Conservation (phyloP, 2,888 invertebrate genomes). For the Brachypalpus laphriformis region DNA sequence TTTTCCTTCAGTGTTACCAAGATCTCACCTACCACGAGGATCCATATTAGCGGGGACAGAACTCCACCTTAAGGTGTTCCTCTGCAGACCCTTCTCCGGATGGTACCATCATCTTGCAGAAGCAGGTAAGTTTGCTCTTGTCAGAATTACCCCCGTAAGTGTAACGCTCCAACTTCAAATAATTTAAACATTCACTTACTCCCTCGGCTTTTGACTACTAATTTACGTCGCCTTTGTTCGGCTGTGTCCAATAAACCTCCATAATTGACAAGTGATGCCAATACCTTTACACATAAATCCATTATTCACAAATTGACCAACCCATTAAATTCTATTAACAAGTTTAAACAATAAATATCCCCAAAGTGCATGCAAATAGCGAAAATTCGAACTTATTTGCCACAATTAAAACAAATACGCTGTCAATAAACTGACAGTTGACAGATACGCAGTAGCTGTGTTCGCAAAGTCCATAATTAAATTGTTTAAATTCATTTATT, state of each 20-base stretch:
- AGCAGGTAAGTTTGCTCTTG: too few relatives aligned
- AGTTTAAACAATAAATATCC: neutral
- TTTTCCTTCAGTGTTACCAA: too few relatives aligned
- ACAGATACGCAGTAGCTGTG: constrained; percentile 51
- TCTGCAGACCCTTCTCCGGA: too few relatives aligned
- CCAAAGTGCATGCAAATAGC: constrained; percentile 8
- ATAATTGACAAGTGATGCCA: neutral
- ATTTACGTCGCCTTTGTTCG: neutral
- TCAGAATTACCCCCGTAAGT: too few relatives aligned
- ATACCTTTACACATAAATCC: neutral
- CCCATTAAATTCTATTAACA: constrained; percentile 20
- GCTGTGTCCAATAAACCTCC: neutral
- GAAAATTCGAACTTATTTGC: neutral
- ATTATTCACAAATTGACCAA: neutral
- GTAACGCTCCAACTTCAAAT: too few relatives aligned
- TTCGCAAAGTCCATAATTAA: constrained; percentile 41
- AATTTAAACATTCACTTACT: too few relatives aligned
- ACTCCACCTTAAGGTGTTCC: too few relatives aligned
- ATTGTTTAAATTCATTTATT: constrained; percentile 56
- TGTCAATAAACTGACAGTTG: constrained; percentile 54
- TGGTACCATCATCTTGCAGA: too few relatives aligned
- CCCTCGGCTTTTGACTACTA: neutral
- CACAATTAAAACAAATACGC: neutral
- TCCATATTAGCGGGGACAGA: too few relatives aligned
- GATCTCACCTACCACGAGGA: too few relatives aligned